Base-by-base conservation (phyloP, 1,140 invertebrate species). In the Drosophila lacertosa region DNA sequence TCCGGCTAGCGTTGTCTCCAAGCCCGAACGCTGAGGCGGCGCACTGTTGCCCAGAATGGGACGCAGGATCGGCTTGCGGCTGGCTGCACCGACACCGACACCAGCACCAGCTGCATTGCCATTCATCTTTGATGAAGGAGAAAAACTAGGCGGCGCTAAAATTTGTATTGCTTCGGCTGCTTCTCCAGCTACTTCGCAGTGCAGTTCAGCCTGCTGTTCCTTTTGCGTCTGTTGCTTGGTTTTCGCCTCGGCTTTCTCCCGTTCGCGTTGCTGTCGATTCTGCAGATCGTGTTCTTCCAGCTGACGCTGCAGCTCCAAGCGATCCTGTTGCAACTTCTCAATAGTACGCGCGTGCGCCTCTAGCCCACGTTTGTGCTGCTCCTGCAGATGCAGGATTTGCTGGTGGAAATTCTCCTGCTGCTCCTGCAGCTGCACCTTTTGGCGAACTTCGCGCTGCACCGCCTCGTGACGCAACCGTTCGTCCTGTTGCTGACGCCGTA, bases 11-110 rank as follows among this genome's bases (percentile, higher is more conserved):
- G 2, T 13, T 29, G 58, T 1, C 7, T 67, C 65, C 0, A 6
- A 32, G 1, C 9, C 2, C 11, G 63, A 45, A 1, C 65, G 72
- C 13, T 51, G 64, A 13, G 68, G 51, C 2, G 68, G 51, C 2
- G 75, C 77, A 67, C 77, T 88, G 18, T 86, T 74, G 4, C 81
- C 81, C 20, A 86, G 37, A 4, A 86, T 86, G 24, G 81, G 68
- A 26, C 81, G 81, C 20, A 88, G 29, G 3, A 71, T 47, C 0
- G 65, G 73, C 4, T 84, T 84, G 39, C 68, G 59, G 0, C 39
- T 6, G 9, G 33, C 24, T 1, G 64, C 51, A 9, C n/a, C 26
- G 9, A 69, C 51, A 10, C 4, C 9, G n/a, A 26, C 3, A n/a
- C 15, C 16, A n/a, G 26, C 42, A 4, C n/a, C 69, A 35, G 24